Percentiles rank a stretch among this genome's conserved stretches.
Evolutionary conservation across 2,888 invertebrate genomes (phyloP).

Genomic region (Anoplius nigerrimus): DNA sequence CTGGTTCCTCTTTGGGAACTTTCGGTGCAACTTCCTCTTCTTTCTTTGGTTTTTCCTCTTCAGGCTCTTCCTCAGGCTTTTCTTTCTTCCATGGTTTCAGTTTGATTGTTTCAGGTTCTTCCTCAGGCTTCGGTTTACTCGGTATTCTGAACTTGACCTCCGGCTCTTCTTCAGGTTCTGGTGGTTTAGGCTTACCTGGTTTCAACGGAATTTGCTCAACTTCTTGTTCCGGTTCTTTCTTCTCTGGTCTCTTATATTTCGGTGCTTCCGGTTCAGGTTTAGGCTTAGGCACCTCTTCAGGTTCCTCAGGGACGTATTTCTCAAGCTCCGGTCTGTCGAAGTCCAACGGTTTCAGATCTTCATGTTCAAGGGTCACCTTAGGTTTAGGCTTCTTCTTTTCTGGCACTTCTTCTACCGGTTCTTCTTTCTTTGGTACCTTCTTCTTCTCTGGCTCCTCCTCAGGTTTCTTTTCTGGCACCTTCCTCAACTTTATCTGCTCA

Average conservation of each 20-base stretch:
- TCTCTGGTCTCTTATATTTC: constrained; percentile 61
- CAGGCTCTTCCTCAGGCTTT: constrained; percentile 61
- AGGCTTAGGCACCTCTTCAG: constrained; percentile 67
- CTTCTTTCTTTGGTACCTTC: constrained; percentile 57
- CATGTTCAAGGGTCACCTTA: constrained; percentile 60
- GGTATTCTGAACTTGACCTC: constrained; percentile 74
- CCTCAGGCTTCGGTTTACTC: constrained; percentile 63
- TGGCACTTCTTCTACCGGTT: constrained; percentile 58
- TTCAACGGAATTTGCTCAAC: constrained; percentile 68
- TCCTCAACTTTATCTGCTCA: constrained; percentile 71
- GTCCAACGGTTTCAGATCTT: constrained; percentile 66
- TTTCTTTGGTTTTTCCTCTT: constrained; percentile 58
- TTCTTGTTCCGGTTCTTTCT: constrained; percentile 68
- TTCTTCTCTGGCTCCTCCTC: constrained; percentile 66
- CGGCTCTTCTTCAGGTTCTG: constrained; percentile 73
- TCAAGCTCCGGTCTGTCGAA: constrained; percentile 71
- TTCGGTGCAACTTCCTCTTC: constrained; percentile 49
- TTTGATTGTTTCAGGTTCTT: constrained; percentile 68
- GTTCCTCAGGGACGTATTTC: constrained; percentile 64
- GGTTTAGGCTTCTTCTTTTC: constrained; percentile 55
- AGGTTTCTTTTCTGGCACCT: constrained; percentile 65
- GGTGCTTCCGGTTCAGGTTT: constrained; percentile 64
- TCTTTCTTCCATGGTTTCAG: constrained; percentile 70
- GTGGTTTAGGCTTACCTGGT: constrained; percentile 72
- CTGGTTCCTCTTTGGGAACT: constrained; percentile 53